These are phyloP conservation scores for Nomada flava DNA, from an alignment of 2,888 invertebrate genomes.

Conservation along the genomic window DNA sequence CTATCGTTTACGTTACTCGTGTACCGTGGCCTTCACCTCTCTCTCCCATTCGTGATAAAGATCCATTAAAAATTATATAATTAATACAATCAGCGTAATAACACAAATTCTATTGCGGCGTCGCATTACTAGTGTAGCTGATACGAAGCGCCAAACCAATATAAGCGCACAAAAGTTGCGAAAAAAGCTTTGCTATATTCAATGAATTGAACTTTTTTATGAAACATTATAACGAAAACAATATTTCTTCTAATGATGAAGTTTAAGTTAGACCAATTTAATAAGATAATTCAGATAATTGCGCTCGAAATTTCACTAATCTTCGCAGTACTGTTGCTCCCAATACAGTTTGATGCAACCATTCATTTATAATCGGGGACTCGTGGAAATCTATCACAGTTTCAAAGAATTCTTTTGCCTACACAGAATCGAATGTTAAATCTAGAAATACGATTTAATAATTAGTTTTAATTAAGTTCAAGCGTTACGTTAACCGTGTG, in stretches of 20 bases:
- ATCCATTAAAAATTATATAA: constrained; percentile 18
- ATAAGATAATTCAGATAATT: too few relatives aligned
- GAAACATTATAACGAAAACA: too few relatives aligned
- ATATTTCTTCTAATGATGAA: too few relatives aligned
- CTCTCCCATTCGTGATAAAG: constrained; percentile 35
- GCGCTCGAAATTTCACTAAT: too few relatives aligned
- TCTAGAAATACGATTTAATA: not conserved
- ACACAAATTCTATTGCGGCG: not conserved
- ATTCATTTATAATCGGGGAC: too few relatives aligned
- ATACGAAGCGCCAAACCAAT: too few relatives aligned
- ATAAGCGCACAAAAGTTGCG: too few relatives aligned
- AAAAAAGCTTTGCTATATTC: too few relatives aligned
- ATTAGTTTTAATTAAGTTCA: not conserved
- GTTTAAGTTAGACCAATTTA: too few relatives aligned
- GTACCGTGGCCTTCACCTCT: constrained; percentile 53
- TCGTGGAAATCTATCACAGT: not conserved
- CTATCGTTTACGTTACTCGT: constrained; percentile 5
- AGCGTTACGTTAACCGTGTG: not conserved
- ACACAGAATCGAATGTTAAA: not conserved
- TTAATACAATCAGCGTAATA: not conserved
- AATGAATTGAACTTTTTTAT: too few relatives aligned
- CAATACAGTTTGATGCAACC: too few relatives aligned
- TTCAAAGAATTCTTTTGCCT: not conserved
- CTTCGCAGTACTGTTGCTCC: too few relatives aligned
- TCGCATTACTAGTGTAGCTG: not conserved